Evolutionary conservation across 2,888 invertebrate genomes (phyloP).

Genomic region (Proisotoma minuta): DNA sequence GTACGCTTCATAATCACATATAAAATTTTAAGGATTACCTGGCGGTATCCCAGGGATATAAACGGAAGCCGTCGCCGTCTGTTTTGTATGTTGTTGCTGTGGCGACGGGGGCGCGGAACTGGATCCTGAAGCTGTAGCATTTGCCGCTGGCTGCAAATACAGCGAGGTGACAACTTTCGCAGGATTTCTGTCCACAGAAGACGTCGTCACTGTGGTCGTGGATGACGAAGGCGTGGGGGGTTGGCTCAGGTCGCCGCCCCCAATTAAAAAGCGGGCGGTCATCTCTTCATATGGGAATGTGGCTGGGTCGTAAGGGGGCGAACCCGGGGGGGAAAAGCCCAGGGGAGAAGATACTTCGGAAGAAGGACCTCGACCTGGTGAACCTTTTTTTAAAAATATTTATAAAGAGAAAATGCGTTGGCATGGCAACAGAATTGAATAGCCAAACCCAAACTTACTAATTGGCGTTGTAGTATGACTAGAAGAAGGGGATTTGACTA

Average conservation of each 20-base stretch:
- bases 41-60: neutral
- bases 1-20: no score
- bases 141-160: neutral
- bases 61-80: neutral
- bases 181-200: conserved; percentile 1
- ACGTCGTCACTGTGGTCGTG: neutral
- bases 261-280: conserved; percentile 43
- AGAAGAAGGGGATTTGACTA: conserved; percentile 27
- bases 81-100: no score
- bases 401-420: neutral
- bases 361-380: conserved; percentile 35
- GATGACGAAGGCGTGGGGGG: neutral
- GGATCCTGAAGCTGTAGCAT: neutral
- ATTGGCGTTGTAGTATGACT: conserved; percentile 32
- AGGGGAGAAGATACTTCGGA: conserved; percentile 37
- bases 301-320: conserved; percentile 33
- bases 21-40: no score
- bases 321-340: conserved; percentile 40
- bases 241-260: no score
- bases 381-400: conserved; percentile 22
- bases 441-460: conserved; percentile 27
- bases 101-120: neutral
- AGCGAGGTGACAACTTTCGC: conserved; percentile 9
- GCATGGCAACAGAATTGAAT: neutral
- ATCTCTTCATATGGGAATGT: conserved; percentile 45